Evolutionary conservation across 2,888 invertebrate species (phyloP).

Genomic region (Eubasilissa splendida): DNA sequence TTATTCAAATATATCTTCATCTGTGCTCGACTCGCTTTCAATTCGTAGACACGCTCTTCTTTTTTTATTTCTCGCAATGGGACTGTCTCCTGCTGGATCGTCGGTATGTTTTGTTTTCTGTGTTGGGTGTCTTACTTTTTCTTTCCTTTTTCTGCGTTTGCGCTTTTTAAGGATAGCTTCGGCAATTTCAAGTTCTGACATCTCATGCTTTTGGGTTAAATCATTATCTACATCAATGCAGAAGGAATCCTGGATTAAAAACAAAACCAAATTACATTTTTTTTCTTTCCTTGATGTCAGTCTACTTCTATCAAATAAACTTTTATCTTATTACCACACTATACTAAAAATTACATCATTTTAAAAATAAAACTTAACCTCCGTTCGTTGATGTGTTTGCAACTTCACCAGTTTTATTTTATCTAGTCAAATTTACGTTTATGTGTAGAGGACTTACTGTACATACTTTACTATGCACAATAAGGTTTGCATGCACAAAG

Average conservation of each 20-base stretch:
- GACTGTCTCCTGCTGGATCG: constrained; percentile 63
- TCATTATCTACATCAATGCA: constrained; percentile 76
- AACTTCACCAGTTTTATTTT: too few species aligned
- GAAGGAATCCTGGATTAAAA: constrained; percentile 74
- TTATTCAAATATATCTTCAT: constrained; percentile 46
- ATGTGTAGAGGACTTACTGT: too few species aligned
- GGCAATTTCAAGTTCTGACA: constrained; percentile 76
- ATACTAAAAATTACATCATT: too few species aligned
- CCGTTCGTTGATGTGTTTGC: too few species aligned
- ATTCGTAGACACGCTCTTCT: constrained; percentile 63
- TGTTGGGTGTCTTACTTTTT: background rate
- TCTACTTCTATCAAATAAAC: too few species aligned
- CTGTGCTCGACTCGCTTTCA: constrained; percentile 67
- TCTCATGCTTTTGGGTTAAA: constrained; percentile 66
- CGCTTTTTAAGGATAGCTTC: constrained; percentile 72
- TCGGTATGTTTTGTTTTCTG: background rate
- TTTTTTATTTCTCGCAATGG: constrained; percentile 62
- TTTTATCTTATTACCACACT: too few species aligned
- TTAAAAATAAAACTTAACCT: too few species aligned
- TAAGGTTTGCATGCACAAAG: too few species aligned
- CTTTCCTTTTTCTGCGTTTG: constrained; percentile 61
- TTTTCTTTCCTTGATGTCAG: too few species aligned
- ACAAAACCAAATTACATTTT: too few species aligned
- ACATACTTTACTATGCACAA: too few species aligned
- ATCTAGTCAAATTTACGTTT: too few species aligned